Evolutionary conservation across 2,888 invertebrate species (phyloP).

Genomic region (Glomeris marginata): DNA sequence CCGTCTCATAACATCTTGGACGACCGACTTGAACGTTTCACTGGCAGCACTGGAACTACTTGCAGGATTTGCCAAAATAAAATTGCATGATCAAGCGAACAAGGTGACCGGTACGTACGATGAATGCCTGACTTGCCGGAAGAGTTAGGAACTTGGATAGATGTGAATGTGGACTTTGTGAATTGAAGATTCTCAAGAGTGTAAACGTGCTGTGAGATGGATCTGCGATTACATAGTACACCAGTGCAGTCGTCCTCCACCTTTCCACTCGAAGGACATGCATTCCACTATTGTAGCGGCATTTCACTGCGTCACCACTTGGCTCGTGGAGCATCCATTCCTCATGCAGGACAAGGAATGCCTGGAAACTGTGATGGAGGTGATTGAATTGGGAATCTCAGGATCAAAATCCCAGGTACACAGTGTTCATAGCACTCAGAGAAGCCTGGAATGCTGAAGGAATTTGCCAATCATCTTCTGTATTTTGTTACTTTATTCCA

Average conservation of each 20-base stretch:
- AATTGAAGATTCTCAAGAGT: conserved; percentile 62
- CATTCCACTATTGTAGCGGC: conserved; percentile 73
- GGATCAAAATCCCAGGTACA: conserved; percentile 66
- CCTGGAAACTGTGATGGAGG: conserved; percentile 82
- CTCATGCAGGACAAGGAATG: conserved; percentile 83
- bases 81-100: conserved; percentile 55
- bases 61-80: conserved; percentile 76
- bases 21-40: conserved; percentile 83
- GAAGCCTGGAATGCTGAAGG: too few relatives aligned
- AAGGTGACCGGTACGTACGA: conserved; percentile 38
- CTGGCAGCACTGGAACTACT: conserved; percentile 83
- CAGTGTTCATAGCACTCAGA: too few relatives aligned
- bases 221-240: conserved; percentile 94
- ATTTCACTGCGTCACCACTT: conserved; percentile 44
- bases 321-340: conserved; percentile 82
- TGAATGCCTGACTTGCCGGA: background rate
- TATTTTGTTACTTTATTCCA: conserved; percentile 28
- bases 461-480: too few relatives aligned
- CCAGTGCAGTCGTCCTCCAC: conserved; percentile 88
- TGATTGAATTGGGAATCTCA: conserved; percentile 92
- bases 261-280: conserved; percentile 79
- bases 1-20: conserved; percentile 89
- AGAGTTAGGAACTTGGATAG: background rate
- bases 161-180: background rate
- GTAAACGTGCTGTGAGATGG: conserved; percentile 89